Conservation (phyloP, 2,113 vertebrate genomes). For the Taurulus bubalis region DNA sequence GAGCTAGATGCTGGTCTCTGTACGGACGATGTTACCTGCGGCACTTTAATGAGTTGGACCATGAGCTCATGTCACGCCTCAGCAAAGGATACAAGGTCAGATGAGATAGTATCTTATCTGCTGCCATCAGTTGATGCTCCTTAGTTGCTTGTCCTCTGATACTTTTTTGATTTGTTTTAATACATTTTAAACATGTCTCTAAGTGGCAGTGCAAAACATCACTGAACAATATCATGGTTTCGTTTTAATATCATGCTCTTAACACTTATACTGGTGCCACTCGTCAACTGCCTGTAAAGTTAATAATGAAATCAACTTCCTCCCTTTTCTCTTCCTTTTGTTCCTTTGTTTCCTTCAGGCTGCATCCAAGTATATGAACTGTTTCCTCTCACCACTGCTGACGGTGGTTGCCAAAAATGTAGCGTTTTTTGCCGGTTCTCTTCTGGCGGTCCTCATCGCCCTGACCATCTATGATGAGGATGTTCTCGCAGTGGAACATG, state of each 20-base stretch:
- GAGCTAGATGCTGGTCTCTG: constrained; percentile 97
- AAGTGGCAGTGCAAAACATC: not conserved
- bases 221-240: not conserved
- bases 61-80: constrained; percentile 95
- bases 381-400: constrained; percentile 95
- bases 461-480: constrained; percentile 99
- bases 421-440: constrained; percentile 97
- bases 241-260: not conserved
- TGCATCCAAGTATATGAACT: constrained; percentile 99
- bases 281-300: not conserved
- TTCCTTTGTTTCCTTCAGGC: constrained; percentile 70
- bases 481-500: constrained; percentile 94
- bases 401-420: constrained; percentile 97
- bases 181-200: not conserved
- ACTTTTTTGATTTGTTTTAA: not conserved
- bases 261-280: not conserved
- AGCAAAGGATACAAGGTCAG: constrained; percentile 93
- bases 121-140: not conserved
- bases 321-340: constrained; percentile 4
- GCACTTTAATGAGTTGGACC: constrained; percentile 98
- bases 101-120: not conserved
- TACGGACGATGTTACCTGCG: constrained; percentile 97
- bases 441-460: constrained; percentile 96
- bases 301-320: not conserved
- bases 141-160: not conserved